These are phyloP conservation scores for Hozukius guyotensis DNA, from an alignment of 2,797 vertebrate species.

Conservation along the genomic window DNA sequence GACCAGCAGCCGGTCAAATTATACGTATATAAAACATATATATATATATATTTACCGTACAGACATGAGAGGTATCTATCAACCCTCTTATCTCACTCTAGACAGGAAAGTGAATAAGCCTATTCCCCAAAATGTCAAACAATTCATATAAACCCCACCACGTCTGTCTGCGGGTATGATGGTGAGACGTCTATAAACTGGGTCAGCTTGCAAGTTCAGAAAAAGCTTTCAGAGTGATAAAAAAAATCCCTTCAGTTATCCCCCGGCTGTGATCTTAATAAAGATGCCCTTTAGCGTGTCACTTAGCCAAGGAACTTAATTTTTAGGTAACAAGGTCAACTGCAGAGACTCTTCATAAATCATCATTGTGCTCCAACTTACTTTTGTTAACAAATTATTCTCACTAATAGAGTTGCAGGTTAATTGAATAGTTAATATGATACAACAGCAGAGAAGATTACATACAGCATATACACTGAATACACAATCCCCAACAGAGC, in stretches of 20 bases:
- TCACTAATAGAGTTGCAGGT: not conserved
- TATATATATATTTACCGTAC: not conserved
- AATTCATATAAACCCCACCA: not conserved
- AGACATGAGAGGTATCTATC: not conserved
- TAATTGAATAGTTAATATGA: not conserved
- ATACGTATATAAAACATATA: no score
- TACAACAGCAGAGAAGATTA: not conserved
- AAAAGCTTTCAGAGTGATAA: not conserved
- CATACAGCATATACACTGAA: not conserved
- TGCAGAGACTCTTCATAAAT: not conserved
- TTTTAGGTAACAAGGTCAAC: not conserved
- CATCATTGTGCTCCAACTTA: not conserved
- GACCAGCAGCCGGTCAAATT: no score
- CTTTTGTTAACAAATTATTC: not conserved
- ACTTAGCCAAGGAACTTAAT: not conserved
- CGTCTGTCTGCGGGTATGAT: not conserved
- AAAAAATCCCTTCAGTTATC: not conserved
- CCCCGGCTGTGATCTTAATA: not conserved
- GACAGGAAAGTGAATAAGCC: not conserved
- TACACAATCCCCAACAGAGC: not conserved
- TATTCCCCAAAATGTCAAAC: not conserved
- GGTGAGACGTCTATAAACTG: not conserved
- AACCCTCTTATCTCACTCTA: not conserved
- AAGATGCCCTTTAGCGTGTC: not conserved
- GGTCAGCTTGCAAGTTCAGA: conserved; percentile 1